These are phyloP conservation scores for Falco berigora DNA, from an alignment of 2,797 vertebrate species.

Conservation along the genomic window DNA sequence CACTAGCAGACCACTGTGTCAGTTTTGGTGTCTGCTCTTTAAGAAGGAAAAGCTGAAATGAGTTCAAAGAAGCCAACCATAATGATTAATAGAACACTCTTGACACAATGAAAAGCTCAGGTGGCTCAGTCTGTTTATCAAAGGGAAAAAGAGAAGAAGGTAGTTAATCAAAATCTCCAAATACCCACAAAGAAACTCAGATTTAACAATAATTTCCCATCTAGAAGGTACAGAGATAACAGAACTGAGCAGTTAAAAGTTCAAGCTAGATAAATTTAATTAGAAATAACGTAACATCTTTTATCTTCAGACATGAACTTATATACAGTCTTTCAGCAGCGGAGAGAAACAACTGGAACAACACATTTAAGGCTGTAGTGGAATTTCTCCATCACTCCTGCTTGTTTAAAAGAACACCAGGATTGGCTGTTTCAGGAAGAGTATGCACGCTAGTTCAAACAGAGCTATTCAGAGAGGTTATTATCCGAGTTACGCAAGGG, in stretches of 20 bases:
- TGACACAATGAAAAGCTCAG: neutral
- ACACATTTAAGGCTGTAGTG: neutral
- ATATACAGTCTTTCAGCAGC: neutral
- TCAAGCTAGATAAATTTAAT: neutral
- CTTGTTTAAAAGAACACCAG: conserved; percentile 22
- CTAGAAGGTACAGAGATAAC: neutral
- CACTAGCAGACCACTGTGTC: neutral
- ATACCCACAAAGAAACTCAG: neutral
- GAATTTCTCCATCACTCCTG: conserved; percentile 42
- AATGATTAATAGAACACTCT: neutral
- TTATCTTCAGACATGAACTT: neutral
- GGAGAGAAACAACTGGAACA: neutral
- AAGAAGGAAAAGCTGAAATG: neutral
- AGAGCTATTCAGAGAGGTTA: conserved; percentile 38
- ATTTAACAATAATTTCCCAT: neutral
- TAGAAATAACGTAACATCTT: neutral
- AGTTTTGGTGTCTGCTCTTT: neutral
- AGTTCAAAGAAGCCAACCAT: neutral
- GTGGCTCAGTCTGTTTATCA: neutral
- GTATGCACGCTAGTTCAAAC: conserved; percentile 47
- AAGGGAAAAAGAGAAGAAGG: neutral
- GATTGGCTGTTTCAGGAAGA: conserved; percentile 6
- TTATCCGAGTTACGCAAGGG: conserved; percentile 45
- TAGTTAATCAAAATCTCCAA: neutral
- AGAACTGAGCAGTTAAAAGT: neutral